A percentile compares a stretch with the other conserved stretches of the same genome.
phyloP scores from a whole-genome alignment of 1,140 invertebrate genomes.

The Drosophila orosa region DNA sequence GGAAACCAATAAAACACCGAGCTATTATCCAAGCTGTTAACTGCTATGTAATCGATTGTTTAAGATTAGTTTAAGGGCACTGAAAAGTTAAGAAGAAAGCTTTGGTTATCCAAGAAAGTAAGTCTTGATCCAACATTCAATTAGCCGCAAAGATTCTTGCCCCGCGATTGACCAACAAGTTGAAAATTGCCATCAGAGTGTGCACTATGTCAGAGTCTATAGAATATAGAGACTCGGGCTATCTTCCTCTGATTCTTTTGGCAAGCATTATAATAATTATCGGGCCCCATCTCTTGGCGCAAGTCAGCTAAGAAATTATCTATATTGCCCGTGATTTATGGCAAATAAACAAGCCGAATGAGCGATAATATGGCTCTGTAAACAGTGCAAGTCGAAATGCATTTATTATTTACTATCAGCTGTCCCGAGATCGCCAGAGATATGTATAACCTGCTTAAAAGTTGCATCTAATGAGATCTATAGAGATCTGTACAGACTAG shows the following conservation, averaged over 20 bases:
- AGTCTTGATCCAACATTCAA: too few relatives aligned
- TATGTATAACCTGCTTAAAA: neutral
- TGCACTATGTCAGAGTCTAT: neutral
- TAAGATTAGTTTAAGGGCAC: too few relatives aligned
- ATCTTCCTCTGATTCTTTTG: slow-evolving; percentile 9
- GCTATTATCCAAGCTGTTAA: slow-evolving; percentile 1
- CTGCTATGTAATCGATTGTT: neutral
- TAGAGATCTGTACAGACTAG: too few relatives aligned
- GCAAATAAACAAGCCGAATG: slow-evolving; percentile 19
- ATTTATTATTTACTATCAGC: slow-evolving; percentile 3
- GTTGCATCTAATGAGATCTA: neutral
- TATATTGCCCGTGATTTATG: slow-evolving; percentile 11
- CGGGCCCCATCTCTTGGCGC: slow-evolving; percentile 19
- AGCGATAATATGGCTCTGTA: neutral
- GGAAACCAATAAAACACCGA: slow-evolving; percentile 53
- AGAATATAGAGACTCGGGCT: neutral
- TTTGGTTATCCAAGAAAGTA: too few relatives aligned
- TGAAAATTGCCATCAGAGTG: slow-evolving; percentile 32
- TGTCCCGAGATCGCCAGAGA: neutral
- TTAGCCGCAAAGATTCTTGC: slow-evolving; percentile 31
- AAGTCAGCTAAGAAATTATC: neutral
- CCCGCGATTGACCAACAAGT: slow-evolving; percentile 43
- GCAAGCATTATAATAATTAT: slow-evolving; percentile 8
- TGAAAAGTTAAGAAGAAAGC: too few relatives aligned
- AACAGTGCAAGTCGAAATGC: neutral